Evolutionary conservation across 1,140 invertebrate genomes (phyloP).

Genomic region (Penaeus chinensis): DNA sequence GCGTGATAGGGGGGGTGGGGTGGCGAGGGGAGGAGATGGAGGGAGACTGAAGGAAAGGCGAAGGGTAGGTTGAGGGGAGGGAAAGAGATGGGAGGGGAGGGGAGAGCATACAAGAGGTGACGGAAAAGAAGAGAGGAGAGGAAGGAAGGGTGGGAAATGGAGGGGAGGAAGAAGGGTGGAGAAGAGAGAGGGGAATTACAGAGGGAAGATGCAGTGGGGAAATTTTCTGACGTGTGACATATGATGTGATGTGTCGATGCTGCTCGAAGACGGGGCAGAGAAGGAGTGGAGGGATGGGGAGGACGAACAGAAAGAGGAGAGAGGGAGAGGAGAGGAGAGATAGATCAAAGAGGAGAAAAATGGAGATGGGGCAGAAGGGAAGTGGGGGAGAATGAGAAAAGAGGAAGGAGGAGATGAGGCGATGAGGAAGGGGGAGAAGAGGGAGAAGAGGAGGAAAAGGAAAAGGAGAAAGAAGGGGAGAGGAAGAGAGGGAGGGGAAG

Average conservation of each 20-base stretch:
- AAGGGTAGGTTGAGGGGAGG: background rate
- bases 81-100: background rate
- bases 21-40: background rate
- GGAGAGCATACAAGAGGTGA: slow-evolving; percentile 6
- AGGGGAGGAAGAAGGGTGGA: background rate
- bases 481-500: slow-evolving; percentile 33
- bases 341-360: background rate
- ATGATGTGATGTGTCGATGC: too few relatives aligned
- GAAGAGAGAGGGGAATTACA: background rate
- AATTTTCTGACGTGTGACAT: too few relatives aligned
- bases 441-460: background rate
- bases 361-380: background rate
- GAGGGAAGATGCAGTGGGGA: background rate
- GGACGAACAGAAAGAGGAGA: too few relatives aligned
- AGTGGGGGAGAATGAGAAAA: background rate
- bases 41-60: background rate
- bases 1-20: background rate
- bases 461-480: background rate
- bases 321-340: slow-evolving; percentile 14
- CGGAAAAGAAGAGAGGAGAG: slow-evolving; percentile 26
- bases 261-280: too few relatives aligned
- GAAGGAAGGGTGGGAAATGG: background rate
- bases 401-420: slow-evolving; percentile 22
- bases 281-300: too few relatives aligned
- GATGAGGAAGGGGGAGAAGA: slow-evolving; percentile 10